A percentile compares a stretch with the other conserved stretches of the same genome.
Conservation (phyloP, 35 echinoderm and acorn worm genomes). For the Diadema setosum region DNA sequence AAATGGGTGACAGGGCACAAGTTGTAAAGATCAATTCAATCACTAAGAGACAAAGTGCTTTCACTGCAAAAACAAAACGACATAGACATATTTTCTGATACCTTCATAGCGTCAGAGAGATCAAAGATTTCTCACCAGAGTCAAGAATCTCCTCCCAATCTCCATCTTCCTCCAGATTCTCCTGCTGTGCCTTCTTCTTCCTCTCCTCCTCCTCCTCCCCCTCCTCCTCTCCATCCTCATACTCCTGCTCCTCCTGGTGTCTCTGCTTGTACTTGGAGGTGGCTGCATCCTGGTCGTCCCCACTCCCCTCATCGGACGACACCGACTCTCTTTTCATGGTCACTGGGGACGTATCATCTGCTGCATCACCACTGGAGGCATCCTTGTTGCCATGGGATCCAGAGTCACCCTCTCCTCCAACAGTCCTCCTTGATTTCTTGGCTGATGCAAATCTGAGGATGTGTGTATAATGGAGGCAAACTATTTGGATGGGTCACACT, state of each 20-base stretch:
- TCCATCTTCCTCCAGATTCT: not conserved
- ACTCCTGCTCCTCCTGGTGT: slow-evolving; percentile 46
- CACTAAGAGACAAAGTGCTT: no score
- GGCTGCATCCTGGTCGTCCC: slow-evolving; percentile 34
- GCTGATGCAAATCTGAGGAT: slow-evolving; percentile 5
- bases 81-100: no score
- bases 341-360: not conserved
- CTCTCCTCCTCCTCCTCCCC: slow-evolving; percentile 36
- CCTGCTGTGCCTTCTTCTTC: slow-evolving; percentile 52
- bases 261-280: not conserved
- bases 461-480: no score
- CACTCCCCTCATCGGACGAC: slow-evolving; percentile 43
- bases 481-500: no score
- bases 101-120: no score
- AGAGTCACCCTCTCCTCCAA: not conserved
- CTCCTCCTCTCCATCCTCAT: slow-evolving; percentile 69
- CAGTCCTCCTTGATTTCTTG: not conserved
- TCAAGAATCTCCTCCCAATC: slow-evolving; percentile 14
- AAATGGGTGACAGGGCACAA: no score
- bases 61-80: no score
- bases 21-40: no score
- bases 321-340: not conserved
- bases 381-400: no score
- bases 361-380: no score
- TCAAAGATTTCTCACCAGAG: not conserved